Evolutionary conservation across 2,113 vertebrate genomes (phyloP), one percentile per base, ranked within the genome.

Genomic region (Brachyhypopomus gauderio): DNA sequence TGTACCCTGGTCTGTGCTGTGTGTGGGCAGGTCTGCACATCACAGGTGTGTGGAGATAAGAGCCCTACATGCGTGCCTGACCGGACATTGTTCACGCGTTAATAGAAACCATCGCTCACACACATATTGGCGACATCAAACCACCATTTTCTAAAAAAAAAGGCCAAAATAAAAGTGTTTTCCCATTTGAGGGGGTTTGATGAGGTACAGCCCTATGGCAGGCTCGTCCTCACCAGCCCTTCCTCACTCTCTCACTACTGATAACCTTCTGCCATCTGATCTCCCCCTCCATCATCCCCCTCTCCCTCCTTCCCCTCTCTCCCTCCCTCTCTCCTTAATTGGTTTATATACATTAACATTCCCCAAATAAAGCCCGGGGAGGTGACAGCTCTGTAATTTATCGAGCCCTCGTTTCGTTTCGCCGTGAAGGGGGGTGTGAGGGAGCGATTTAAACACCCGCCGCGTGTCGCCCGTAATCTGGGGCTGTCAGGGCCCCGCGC

Each of bases 351-450:
- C 95, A 96, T 96, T 97, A 97, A 96, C 96, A 96, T 96, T 96
- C 94, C 95, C 94, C 96, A 95, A 96, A 94, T 95, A 93, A 93
- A 96, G 93, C 95, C 94, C 95, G 93, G 94, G 95, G 94, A 95
- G 96, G 96, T 98, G 97, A 98, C 97, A 98, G 94, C 95, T 91
- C 96, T 98, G 94, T 98, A 97, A 98, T 99, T 98, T 93, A 64
- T 58, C 95, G 95, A 94, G 88, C 93, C 95, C 77, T 73, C 85
- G 88, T 84, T 89, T 85, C 85, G 81, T 86, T 72, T 83, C 73
- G 84, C 94, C 95, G 94, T 93, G 92, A 94, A 95, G 95, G 94
- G 94, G 92, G n/a, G n/a, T n/a, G n/a, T n/a, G n/a, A 94, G 94
- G 95, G 96, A 96, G 96, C 95, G 97, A 97, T 97, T 97, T 96